phyloP scores from a whole-genome alignment of 2,113 vertebrate species.

The Ictalurus furcatus region DNA sequence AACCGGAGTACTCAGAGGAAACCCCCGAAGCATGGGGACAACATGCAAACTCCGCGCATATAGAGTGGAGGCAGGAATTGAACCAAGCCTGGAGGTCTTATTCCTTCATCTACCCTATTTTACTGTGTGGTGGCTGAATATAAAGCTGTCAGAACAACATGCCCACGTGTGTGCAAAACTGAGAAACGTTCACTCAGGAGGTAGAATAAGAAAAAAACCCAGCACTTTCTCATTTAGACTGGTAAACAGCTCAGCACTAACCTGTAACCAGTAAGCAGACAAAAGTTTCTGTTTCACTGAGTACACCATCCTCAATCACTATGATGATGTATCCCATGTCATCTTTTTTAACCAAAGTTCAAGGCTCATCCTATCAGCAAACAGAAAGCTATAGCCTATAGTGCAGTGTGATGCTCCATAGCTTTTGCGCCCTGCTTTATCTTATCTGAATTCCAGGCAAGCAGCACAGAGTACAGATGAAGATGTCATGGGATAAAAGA shows the following conservation, averaged over 20 bases:
- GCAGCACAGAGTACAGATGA: constrained; percentile 9
- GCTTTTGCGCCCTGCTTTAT: constrained; percentile 10
- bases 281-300: background rate
- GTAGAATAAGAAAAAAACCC: background rate
- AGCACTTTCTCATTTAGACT: background rate
- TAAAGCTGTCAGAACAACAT: background rate
- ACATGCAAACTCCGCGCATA: too few relatives aligned
- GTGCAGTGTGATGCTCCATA: constrained; percentile 16
- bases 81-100: background rate
- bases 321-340: background rate
- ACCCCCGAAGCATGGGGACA: too few relatives aligned
- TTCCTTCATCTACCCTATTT: background rate
- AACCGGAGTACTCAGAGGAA: too few relatives aligned
- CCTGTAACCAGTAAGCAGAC: background rate
- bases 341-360: constrained; percentile 12
- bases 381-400: constrained; percentile 5
- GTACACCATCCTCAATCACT: background rate
- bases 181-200: background rate
- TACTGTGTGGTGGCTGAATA: background rate
- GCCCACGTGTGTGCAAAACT: background rate
- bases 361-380: constrained; percentile 10
- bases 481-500: constrained; percentile 9
- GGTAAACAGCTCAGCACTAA: background rate
- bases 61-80: too few relatives aligned
- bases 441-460: constrained; percentile 7